Evolutionary conservation across 1,140 invertebrate species (phyloP).

Genomic region (Tetragnatha versicolor): DNA sequence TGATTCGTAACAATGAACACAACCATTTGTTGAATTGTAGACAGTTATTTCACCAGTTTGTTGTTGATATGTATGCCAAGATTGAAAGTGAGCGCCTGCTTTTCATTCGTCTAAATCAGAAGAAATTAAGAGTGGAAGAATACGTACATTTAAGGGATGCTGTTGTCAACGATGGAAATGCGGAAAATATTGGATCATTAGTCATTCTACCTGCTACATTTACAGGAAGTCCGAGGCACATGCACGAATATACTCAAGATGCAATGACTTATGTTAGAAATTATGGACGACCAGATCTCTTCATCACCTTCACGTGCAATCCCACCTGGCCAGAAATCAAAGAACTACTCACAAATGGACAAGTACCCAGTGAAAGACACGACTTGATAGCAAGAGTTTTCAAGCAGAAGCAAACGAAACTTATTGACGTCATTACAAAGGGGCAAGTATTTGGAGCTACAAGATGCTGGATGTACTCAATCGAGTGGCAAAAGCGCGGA

Average conservation of each 20-base stretch:
- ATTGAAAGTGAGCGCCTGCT: slow-evolving; percentile 35
- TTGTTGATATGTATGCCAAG: slow-evolving; percentile 53
- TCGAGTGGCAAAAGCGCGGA: slow-evolving; percentile 66
- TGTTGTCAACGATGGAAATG: background rate
- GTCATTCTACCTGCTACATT: slow-evolving; percentile 12
- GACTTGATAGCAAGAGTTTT: slow-evolving; percentile 65
- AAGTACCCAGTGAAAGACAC: slow-evolving; percentile 60
- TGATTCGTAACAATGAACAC: slow-evolving; percentile 22
- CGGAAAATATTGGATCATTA: background rate
- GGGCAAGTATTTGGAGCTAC: slow-evolving; percentile 33
- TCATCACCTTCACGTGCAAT: slow-evolving; percentile 67
- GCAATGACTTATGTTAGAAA: slow-evolving; percentile 57
- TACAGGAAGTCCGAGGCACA: slow-evolving; percentile 28
- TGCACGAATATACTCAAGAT: slow-evolving; percentile 19
- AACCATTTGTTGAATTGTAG: slow-evolving; percentile 57
- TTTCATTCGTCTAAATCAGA: slow-evolving; percentile 38
- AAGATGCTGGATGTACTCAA: slow-evolving; percentile 57
- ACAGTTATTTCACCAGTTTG: slow-evolving; percentile 56
- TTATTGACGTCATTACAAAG: slow-evolving; percentile 60
- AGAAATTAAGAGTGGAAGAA: slow-evolving; percentile 30
- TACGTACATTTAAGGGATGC: slow-evolving; percentile 43
- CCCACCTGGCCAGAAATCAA: slow-evolving; percentile 66
- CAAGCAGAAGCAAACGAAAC: slow-evolving; percentile 60
- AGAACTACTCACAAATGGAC: slow-evolving; percentile 57
- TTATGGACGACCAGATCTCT: slow-evolving; percentile 63